Percentiles rank a stretch among this genome's conserved stretches.
phyloP scores from a whole-genome alignment of 2,797 vertebrate species.

The Lacerta viridis region DNA sequence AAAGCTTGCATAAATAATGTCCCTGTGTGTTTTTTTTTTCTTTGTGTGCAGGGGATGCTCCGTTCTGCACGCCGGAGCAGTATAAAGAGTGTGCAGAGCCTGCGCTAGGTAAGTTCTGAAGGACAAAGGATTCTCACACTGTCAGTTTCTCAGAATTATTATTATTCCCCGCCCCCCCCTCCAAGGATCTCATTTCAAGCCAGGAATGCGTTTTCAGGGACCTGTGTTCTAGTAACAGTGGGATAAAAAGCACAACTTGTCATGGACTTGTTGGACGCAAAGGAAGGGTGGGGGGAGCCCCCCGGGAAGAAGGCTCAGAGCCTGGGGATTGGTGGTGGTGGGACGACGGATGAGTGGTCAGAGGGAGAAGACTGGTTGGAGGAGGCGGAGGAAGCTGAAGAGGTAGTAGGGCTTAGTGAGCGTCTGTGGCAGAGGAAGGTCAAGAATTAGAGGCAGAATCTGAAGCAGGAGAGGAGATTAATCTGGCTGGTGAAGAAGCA shows the following conservation, averaged over 20 bases:
- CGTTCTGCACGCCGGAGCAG: constrained; percentile 98
- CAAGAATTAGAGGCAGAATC: too few relatives aligned
- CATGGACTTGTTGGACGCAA: too few relatives aligned
- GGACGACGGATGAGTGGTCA: too few relatives aligned
- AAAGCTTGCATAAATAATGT: constrained; percentile 8
- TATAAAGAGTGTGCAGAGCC: constrained; percentile 99
- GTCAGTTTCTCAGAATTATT: background rate
- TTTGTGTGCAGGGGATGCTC: constrained; percentile 90
- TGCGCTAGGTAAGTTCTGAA: constrained; percentile 87
- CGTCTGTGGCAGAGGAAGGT: too few relatives aligned
- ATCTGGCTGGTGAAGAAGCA: too few relatives aligned
- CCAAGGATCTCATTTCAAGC: background rate
- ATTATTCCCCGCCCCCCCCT: background rate
- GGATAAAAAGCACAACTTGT: background rate
- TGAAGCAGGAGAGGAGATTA: too few relatives aligned
- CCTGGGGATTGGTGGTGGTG: too few relatives aligned
- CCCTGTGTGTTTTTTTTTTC: constrained; percentile 27
- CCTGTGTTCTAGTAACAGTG: background rate
- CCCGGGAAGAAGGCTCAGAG: too few relatives aligned
- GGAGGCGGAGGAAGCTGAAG: too few relatives aligned
- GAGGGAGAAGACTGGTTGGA: too few relatives aligned
- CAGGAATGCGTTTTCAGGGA: background rate
- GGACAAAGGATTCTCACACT: background rate
- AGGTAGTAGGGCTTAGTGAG: too few relatives aligned
- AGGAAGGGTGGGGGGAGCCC: too few relatives aligned